Evolutionary conservation across 2,888 invertebrate genomes (phyloP).

Genomic region (Troides aeacus): DNA sequence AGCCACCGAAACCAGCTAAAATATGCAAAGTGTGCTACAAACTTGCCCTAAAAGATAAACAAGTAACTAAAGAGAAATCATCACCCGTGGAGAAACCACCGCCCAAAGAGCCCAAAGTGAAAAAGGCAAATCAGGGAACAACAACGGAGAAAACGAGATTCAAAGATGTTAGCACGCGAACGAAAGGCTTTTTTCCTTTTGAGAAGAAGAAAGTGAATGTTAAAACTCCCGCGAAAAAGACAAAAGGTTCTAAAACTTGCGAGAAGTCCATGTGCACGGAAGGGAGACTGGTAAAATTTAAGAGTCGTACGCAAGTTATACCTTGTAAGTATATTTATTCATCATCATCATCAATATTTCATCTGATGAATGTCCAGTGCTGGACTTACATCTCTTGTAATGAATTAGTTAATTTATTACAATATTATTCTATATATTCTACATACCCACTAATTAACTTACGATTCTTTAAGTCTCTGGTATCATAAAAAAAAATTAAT

Average conservation of each 20-base stretch:
- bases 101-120: slow-evolving; percentile 34
- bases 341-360: too few species aligned
- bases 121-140: slow-evolving; percentile 49
- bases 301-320: slow-evolving; percentile 51
- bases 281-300: slow-evolving; percentile 50
- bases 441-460: too few species aligned
- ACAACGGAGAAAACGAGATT: slow-evolving; percentile 40
- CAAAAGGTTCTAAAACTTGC: slow-evolving; percentile 14
- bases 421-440: too few species aligned
- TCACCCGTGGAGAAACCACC: slow-evolving; percentile 3
- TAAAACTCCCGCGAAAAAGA: slow-evolving; percentile 29
- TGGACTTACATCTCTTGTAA: too few species aligned
- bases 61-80: slow-evolving; percentile 32
- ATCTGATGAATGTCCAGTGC: too few species aligned
- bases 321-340: slow-evolving; percentile 42
- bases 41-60: slow-evolving; percentile 31
- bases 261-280: slow-evolving; percentile 40
- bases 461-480: too few species aligned
- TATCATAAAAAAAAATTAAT: too few species aligned
- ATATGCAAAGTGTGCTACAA: slow-evolving; percentile 28
- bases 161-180: slow-evolving; percentile 51
- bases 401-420: too few species aligned
- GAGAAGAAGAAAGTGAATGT: slow-evolving; percentile 45
- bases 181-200: slow-evolving; percentile 63
- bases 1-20: slow-evolving; percentile 17